phyloP scores from a whole-genome alignment of 2,113 vertebrate genomes.

The Eleginops maclovinus region DNA sequence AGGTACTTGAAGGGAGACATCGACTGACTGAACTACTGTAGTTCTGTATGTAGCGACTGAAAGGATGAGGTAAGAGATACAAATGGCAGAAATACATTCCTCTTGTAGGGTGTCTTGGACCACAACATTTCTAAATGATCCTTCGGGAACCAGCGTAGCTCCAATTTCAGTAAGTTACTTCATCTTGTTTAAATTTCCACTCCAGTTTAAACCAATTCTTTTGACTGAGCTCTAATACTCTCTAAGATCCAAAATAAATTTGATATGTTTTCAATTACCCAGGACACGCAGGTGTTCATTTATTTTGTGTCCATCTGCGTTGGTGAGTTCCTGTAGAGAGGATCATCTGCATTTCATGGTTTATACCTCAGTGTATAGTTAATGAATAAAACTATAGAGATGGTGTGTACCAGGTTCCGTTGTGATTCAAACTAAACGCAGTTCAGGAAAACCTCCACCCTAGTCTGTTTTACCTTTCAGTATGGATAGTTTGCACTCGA shows the following conservation, averaged over 20 bases:
- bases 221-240: neutral
- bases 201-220: neutral
- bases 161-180: neutral
- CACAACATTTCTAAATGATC: neutral
- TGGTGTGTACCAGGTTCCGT: conserved; percentile 18
- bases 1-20: neutral
- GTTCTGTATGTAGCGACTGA: neutral
- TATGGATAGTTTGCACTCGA: conserved; percentile 40
- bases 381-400: no score
- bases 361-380: conserved; percentile 49
- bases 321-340: conserved; percentile 34
- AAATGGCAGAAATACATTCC: neutral
- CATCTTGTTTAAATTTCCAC: neutral
- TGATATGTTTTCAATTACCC: no score
- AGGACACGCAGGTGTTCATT: no score
- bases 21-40: neutral
- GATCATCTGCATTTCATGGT: conserved; percentile 44
- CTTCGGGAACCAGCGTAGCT: neutral
- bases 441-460: conserved; percentile 16
- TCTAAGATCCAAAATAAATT: neutral
- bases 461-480: conserved; percentile 42
- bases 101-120: neutral
- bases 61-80: neutral
- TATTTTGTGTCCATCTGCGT: conserved; percentile 16
- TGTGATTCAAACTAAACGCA: conserved; percentile 17